A percentile compares a stretch with the other conserved stretches of the same genome.
phyloP scores from a whole-genome alignment of 1,140 invertebrate genomes.

The Macrocentrus cingulum region DNA sequence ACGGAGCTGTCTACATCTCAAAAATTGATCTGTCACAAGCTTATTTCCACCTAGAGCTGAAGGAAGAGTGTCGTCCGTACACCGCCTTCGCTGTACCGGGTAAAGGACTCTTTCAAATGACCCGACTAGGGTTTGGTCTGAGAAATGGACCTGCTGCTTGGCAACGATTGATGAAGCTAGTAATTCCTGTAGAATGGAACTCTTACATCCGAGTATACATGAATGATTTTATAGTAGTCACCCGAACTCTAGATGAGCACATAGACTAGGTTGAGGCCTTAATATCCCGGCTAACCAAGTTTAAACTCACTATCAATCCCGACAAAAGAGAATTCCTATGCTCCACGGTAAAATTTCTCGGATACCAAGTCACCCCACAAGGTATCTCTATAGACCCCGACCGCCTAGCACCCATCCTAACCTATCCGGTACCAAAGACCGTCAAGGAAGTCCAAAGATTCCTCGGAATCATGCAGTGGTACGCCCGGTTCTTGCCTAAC shows the following conservation, averaged over 20 bases:
- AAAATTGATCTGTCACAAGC: constrained; percentile 37
- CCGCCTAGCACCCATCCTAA: constrained; percentile 27
- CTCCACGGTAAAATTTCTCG: constrained; percentile 16
- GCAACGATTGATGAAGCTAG: constrained; percentile 34
- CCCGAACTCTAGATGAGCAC: background rate
- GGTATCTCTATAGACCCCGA: constrained; percentile 4
- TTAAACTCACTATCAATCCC: constrained; percentile 10
- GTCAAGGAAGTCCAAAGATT: constrained; percentile 13
- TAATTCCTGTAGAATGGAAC: constrained; percentile 16
- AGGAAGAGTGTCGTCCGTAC: constrained; percentile 22
- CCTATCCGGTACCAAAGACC: constrained; percentile 4
- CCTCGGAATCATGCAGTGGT: constrained; percentile 12
- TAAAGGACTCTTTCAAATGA: constrained; percentile 39
- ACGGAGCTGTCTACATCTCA: constrained; percentile 40
- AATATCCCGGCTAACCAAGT: background rate
- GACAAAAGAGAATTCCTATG: constrained; percentile 27
- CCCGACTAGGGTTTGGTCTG: constrained; percentile 44
- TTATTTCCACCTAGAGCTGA: constrained; percentile 30
- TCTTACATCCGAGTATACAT: constrained; percentile 30
- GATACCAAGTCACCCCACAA: constrained; percentile 18
- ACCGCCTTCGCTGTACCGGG: constrained; percentile 27
- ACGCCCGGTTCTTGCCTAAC: constrained; percentile 40
- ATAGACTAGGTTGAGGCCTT: constrained; percentile 40
- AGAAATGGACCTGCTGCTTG: constrained; percentile 38
- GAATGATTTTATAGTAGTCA: constrained; percentile 29